These are phyloP conservation scores for Endomychus coccineus DNA, from an alignment of 2,888 invertebrate species.

Conservation along the genomic window DNA sequence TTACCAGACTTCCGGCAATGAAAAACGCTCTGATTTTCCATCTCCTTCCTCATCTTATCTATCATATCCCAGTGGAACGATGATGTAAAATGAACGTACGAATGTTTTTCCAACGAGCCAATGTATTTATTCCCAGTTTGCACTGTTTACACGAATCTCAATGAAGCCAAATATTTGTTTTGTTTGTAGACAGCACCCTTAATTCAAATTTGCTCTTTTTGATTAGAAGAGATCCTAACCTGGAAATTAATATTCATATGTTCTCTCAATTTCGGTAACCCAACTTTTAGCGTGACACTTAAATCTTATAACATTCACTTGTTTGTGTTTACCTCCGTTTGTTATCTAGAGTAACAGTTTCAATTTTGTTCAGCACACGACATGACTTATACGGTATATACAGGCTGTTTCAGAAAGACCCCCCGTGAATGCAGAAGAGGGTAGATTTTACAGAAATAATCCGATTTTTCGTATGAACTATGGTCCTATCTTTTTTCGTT, in stretches of 20 bases:
- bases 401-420: too few relatives aligned
- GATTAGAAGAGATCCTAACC: not conserved
- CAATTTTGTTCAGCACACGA: too few relatives aligned
- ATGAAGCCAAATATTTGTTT: conserved; percentile 1
- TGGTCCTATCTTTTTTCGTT: too few relatives aligned
- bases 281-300: not conserved
- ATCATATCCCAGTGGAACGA: conserved; percentile 1
- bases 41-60: conserved; percentile 1
- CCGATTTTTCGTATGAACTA: too few relatives aligned
- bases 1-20: not conserved
- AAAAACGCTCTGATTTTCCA: not conserved
- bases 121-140: not conserved
- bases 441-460: too few relatives aligned
- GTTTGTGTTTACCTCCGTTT: too few relatives aligned
- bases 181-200: not conserved
- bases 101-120: not conserved
- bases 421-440: too few relatives aligned
- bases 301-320: too few relatives aligned
- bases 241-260: not conserved
- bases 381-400: too few relatives aligned
- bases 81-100: conserved; percentile 1
- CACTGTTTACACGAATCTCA: conserved; percentile 1
- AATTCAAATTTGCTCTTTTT: conserved; percentile 1
- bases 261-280: not conserved
- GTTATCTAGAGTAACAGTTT: too few relatives aligned